phyloP scores from a whole-genome alignment of 2,888 invertebrate species.

The Anthoptus insignis region DNA sequence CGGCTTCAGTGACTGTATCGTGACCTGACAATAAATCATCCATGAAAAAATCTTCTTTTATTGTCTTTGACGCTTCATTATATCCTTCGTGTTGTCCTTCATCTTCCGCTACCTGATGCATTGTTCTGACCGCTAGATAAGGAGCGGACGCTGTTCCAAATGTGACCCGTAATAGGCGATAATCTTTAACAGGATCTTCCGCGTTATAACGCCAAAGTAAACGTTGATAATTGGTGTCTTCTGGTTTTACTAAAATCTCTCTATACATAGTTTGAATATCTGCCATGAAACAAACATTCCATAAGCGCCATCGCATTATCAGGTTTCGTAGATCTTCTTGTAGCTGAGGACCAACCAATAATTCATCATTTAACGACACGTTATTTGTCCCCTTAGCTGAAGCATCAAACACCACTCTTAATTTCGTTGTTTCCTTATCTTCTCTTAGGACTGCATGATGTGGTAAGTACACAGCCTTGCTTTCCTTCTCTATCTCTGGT shows the following conservation, averaged over 20 bases:
- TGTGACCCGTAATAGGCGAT: conserved; percentile 45
- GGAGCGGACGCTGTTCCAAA: conserved; percentile 51
- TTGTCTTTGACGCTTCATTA: conserved; percentile 30
- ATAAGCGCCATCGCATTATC: conserved; percentile 49
- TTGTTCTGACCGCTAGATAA: conserved; percentile 41
- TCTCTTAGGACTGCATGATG: conserved; percentile 52
- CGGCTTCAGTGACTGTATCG: conserved; percentile 35
- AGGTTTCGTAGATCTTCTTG: conserved; percentile 51
- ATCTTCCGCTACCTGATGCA: conserved; percentile 41
- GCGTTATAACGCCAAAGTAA: conserved; percentile 31
- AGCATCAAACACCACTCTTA: conserved; percentile 29
- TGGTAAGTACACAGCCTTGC: conserved; percentile 50
- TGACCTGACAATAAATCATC: conserved; percentile 41
- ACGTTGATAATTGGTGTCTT: conserved; percentile 48
- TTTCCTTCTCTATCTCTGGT: no score
- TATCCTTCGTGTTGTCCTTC: conserved; percentile 33
- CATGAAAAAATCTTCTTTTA: conserved; percentile 41
- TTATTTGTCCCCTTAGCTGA: conserved; percentile 17
- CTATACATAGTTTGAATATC: conserved; percentile 56
- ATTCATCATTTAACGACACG: conserved; percentile 49
- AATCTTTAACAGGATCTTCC: conserved; percentile 36
- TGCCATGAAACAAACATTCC: conserved; percentile 48
- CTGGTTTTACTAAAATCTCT: conserved; percentile 44
- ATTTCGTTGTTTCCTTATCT: conserved; percentile 46
- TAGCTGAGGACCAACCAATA: conserved; percentile 49